These are phyloP conservation scores for Drosophila paranaensis DNA, from an alignment of 2,888 invertebrate species.

Conservation along the genomic window DNA sequence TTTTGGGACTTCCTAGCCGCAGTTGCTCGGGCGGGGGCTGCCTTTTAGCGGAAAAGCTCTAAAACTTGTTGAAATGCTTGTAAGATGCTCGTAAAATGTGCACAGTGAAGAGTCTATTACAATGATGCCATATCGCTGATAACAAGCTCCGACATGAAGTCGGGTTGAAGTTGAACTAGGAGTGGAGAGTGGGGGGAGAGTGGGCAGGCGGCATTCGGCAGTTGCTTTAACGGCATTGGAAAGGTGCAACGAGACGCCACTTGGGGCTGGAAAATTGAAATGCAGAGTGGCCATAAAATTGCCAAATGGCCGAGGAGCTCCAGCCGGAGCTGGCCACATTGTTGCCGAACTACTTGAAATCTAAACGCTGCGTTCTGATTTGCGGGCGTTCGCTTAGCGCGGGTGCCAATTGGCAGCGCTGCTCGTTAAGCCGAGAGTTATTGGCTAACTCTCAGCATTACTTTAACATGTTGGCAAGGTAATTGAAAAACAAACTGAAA, in stretches of 20 bases:
- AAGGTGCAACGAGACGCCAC: constrained; percentile 49
- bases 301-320: constrained; percentile 45
- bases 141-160: constrained; percentile 37
- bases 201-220: neutral
- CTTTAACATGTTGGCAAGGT: neutral
- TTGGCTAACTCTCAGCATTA: neutral
- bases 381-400: constrained; percentile 25
- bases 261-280: constrained; percentile 58
- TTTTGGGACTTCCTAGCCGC: constrained; percentile 39
- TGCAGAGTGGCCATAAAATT: constrained; percentile 59
- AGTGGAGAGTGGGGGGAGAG: neutral
- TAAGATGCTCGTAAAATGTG: constrained; percentile 72
- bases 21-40: constrained; percentile 63
- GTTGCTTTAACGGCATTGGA: constrained; percentile 49
- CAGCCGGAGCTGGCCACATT: constrained; percentile 49
- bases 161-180: constrained; percentile 20
- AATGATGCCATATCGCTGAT: constrained; percentile 75
- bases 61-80: constrained; percentile 80
- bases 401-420: constrained; percentile 29
- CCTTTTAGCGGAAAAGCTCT: constrained; percentile 78
- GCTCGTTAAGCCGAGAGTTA: constrained; percentile 26
- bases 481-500: neutral
- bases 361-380: constrained; percentile 30
- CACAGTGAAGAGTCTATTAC: constrained; percentile 75
- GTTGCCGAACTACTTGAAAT: constrained; percentile 49